Evolutionary conservation across 1,140 invertebrate genomes (phyloP).

Genomic region (Drosophila ohnishii): DNA sequence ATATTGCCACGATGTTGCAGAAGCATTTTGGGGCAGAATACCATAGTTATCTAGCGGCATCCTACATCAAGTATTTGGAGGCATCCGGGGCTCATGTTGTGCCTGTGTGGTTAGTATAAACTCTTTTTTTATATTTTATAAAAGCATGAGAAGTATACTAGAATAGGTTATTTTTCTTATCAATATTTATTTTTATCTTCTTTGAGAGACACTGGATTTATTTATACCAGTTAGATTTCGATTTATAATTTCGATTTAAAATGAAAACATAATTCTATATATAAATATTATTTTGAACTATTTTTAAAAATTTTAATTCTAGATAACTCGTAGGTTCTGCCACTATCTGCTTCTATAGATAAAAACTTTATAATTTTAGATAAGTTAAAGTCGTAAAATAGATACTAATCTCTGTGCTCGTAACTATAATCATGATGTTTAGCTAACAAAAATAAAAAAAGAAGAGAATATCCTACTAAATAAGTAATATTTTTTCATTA

Average conservation of each 20-base stretch:
- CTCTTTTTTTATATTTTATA: background rate
- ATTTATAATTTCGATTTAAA: background rate
- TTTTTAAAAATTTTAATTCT: background rate
- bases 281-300: background rate
- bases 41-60: conserved; percentile 90
- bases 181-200: background rate
- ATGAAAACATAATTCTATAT: background rate
- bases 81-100: conserved; percentile 91
- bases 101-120: conserved; percentile 89
- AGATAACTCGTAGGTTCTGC: background rate
- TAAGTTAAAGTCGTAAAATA: background rate
- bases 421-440: background rate
- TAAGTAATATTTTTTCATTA: background rate
- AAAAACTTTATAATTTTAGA: background rate
- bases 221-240: background rate
- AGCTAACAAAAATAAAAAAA: background rate
- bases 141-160: too few species aligned
- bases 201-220: background rate
- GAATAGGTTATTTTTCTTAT: background rate
- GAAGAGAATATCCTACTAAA: background rate
- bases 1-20: conserved; percentile 83
- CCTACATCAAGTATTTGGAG: conserved; percentile 94
- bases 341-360: background rate
- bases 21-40: conserved; percentile 83
- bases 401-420: background rate